These are phyloP conservation scores for Perithous albicinctus DNA, from an alignment of 2,888 invertebrate species.

Conservation along the genomic window DNA sequence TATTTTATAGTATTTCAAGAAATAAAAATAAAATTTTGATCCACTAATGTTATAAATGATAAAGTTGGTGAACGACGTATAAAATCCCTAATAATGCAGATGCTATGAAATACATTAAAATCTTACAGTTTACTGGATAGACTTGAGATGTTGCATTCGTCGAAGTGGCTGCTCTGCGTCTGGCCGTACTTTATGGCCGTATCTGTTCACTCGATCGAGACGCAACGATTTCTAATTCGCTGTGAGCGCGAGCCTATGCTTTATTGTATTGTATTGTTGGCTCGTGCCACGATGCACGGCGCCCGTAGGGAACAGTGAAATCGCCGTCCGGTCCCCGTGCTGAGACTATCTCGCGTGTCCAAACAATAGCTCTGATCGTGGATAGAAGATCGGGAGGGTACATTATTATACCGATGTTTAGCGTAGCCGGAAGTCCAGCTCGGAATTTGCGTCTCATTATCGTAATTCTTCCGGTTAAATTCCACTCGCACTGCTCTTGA, in stretches of 20 bases:
- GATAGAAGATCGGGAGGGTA: constrained; percentile 4
- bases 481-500: constrained; percentile 1
- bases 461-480: constrained; percentile 48
- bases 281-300: neutral
- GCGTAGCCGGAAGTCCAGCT: constrained; percentile 34
- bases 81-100: neutral
- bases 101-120: neutral
- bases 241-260: constrained; percentile 17
- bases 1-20: neutral
- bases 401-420: constrained; percentile 11
- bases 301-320: constrained; percentile 49
- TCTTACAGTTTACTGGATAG: constrained; percentile 27
- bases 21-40: constrained; percentile 10
- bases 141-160: neutral
- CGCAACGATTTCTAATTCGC: constrained; percentile 70
- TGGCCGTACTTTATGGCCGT: constrained; percentile 23
- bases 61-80: neutral
- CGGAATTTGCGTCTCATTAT: constrained; percentile 35
- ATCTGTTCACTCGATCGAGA: constrained; percentile 71
- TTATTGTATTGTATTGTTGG: constrained; percentile 11
- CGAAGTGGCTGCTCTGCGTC: constrained; percentile 46
- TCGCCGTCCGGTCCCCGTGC: constrained; percentile 49
- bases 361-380: constrained; percentile 15
- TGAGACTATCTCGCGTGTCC: constrained; percentile 23
- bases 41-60: neutral